Base-by-base conservation (phyloP, 2,113 vertebrate species). In the Meleagris gallopavo region DNA sequence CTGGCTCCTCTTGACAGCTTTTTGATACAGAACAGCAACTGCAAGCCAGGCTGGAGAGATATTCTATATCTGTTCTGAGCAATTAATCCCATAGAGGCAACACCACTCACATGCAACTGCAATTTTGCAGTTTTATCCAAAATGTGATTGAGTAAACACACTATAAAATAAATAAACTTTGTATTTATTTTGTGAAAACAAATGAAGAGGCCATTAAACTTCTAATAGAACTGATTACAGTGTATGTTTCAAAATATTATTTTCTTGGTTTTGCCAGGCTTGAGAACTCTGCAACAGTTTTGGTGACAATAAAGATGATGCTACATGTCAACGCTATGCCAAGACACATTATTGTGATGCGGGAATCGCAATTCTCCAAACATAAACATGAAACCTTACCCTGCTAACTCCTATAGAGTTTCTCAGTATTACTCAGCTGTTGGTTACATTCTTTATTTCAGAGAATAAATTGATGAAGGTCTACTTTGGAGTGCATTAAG, bases 201-300 rank as follows among this genome's bases (percentile, higher is more conserved):
- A 96, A 96, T 90, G 76, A 96, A 84, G 55, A 93, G 88, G 71
- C 69, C 60, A 85, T 89, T 94, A 93, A 93, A 86, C 83, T 91
- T 75, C 52, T 25, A 65, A 78, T 7, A 92, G 61, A 72, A 86
- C 48, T 89, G 5, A 92, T 94, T 92, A 72, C 55, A 19, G 20
- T 72, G 38, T 69, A 74, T 18, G 13, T 41, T 87, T 84, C 90
- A 81, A 92, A 92, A 88, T 70, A 70, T 46, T 20, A 55, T 3
- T 60, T 54, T 41, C 69, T 64, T 80, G 57, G 11, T 78, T 27
- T 91, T 94, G 20, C 86, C 76, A 83, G 62, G 58, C 78, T 93
- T 81, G 38, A 73, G 82, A 94, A 40, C n/a, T 16, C 10, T 45
- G 30, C 20, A 80, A 60, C 50, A 71, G 57, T 61, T 88, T 91